Evolutionary conservation across 1,140 invertebrate species (phyloP), one percentile per base, ranked within the genome.

Genomic region (Lethocerus indicus): DNA sequence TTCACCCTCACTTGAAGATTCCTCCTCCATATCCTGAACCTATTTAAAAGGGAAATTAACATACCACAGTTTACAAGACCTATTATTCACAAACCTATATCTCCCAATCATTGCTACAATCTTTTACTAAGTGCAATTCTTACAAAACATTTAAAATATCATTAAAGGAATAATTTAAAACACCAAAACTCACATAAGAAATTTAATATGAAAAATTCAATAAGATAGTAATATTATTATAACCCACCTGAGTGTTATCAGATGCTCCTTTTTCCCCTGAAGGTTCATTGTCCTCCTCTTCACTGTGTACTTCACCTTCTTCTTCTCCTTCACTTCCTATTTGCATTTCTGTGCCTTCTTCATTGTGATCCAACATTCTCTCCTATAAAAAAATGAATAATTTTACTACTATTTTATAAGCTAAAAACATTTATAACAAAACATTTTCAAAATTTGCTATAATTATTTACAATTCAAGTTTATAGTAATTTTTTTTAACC

Each of bases 1-100:
- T 49, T 88, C 86, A 26, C 87, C 85, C 23, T 81, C 83, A 5
- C 77, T 78, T 1, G 79, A 79, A 51, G 76, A 79, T 49, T 84
- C 87, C 62, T 89, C 85, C 58, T 92, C 87, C 87, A 92, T 90
- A 57, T 92, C 87, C 67, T 89, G 84, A 0, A 84, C 77, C 61
- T 77, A 63, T 39, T 61, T 60, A 52, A 39, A 43, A 37, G 24
- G 45, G 39, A 32, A 32, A 7, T 32, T 32, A 32, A 7, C 7
- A 32, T n/a, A 9, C 29, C 7, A 32, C n/a, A 32, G 29, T n/a
- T 32, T 32, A 32, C n/a, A n/a, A 9, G 29, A n/a, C 7, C n/a
- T n/a, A 32, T 9, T 32, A 32, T n/a, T n/a, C 29, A 32, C 29
- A 32, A 9, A 32, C 29, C 29, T 32, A 9, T 32, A 32, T 9